Conservation (phyloP, 2,797 vertebrate species). For the Hemibagrus guttatus region DNA sequence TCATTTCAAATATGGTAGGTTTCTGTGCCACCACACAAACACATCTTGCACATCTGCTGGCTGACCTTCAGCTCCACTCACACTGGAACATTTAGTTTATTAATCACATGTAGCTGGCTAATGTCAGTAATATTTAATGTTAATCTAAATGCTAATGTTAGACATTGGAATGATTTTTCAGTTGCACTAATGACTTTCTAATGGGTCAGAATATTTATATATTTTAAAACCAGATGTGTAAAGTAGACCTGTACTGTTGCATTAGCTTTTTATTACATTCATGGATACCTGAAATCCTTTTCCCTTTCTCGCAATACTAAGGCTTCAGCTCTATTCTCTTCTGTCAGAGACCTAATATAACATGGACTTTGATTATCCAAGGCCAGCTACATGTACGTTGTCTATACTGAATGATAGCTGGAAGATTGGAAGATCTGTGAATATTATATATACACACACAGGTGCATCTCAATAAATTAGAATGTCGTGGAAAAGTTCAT, state of each 20-base stretch:
- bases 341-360: not conserved
- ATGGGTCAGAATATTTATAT: not conserved
- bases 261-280: not conserved
- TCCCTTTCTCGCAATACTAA: not conserved
- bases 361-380: not conserved
- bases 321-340: not conserved
- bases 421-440: not conserved
- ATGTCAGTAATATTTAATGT: not conserved
- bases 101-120: not conserved
- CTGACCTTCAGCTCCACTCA: not conserved
- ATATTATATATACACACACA: too few relatives aligned
- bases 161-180: too few relatives aligned
- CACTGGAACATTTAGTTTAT: not conserved
- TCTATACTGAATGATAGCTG: not conserved
- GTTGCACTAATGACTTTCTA: not conserved
- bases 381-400: not conserved
- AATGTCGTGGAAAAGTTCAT: too few relatives aligned
- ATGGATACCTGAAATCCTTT: not conserved
- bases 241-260: not conserved
- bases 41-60: not conserved
- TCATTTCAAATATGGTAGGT: not conserved
- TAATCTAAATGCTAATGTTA: constrained; percentile 11
- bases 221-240: not conserved
- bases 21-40: not conserved
- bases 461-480: too few relatives aligned